These are phyloP conservation scores for Amblyraja radiata DNA, from an alignment of 2,797 vertebrate species.

Conservation along the genomic window DNA sequence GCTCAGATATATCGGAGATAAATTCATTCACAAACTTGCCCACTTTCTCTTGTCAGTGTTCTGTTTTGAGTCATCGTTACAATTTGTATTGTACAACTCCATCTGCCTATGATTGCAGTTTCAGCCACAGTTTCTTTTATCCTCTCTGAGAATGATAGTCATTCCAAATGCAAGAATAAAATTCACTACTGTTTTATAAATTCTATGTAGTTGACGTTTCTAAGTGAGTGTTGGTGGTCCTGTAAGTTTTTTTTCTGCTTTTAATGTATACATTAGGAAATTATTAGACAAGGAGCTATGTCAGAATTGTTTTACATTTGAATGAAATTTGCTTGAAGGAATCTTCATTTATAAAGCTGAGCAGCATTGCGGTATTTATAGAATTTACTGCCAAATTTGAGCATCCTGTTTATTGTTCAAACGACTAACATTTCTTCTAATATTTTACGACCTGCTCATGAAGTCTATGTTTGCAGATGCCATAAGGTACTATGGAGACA, in stretches of 20 bases:
- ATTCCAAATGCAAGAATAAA: background rate
- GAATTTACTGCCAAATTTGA: too few relatives aligned
- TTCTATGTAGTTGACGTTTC: background rate
- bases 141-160: background rate
- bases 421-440: background rate
- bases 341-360: background rate
- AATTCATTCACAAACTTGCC: conserved; percentile 9
- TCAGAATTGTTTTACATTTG: background rate
- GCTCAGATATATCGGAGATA: background rate
- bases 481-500: background rate
- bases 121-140: conserved; percentile 1
- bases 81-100: background rate
- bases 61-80: conserved; percentile 24
- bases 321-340: background rate
- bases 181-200: too few relatives aligned
- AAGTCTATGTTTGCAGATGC: background rate
- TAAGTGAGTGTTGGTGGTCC: background rate
- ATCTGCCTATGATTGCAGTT: background rate
- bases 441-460: background rate
- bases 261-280: background rate
- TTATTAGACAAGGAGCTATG: background rate
- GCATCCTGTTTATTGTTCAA: background rate
- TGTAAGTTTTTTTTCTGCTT: background rate
- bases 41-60: conserved; percentile 15
- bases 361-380: background rate